These are phyloP conservation scores for Ericerus pela DNA, from an alignment of 1,140 invertebrate species.

Conservation along the genomic window DNA sequence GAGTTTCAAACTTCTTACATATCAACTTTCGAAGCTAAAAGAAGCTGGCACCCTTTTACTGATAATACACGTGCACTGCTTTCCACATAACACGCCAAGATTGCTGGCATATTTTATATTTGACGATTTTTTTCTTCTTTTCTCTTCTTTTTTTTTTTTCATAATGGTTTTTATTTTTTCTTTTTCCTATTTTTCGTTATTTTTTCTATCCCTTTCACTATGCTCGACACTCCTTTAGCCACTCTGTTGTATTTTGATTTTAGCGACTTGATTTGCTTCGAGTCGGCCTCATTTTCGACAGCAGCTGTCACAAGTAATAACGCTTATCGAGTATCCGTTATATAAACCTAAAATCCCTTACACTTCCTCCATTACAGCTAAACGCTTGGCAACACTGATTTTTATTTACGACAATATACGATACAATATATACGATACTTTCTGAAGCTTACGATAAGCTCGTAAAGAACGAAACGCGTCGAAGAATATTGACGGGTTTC, in stretches of 20 bases:
- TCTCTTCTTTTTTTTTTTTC: too few relatives aligned
- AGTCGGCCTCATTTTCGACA: conserved; percentile 4
- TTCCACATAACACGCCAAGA: conserved; percentile 9
- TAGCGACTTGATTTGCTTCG: neutral
- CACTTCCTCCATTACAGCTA: too few relatives aligned
- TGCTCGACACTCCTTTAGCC: too few relatives aligned
- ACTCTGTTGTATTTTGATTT: too few relatives aligned
- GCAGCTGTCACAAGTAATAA: conserved; percentile 8
- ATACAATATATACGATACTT: too few relatives aligned
- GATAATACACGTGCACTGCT: conserved; percentile 8
- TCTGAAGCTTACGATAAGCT: too few relatives aligned
- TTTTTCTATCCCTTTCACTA: too few relatives aligned
- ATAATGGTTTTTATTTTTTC: too few relatives aligned
- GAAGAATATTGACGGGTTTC: too few relatives aligned
- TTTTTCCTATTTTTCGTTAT: too few relatives aligned
- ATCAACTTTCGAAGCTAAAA: conserved; percentile 9
- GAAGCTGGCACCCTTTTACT: conserved; percentile 9
- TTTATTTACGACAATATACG: neutral
- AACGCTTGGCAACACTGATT: conserved; percentile 9
- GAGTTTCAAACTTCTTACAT: conserved; percentile 9
- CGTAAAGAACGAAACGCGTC: too few relatives aligned
- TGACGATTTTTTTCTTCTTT: neutral
- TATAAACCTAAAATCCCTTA: neutral
- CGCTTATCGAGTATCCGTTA: neutral
- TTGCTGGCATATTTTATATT: conserved; percentile 9